Percentiles rank a stretch among this genome's conserved stretches.
These are phyloP conservation scores for Podargus strigoides DNA, from an alignment of 2,797 vertebrate species.

Conservation along the genomic window DNA sequence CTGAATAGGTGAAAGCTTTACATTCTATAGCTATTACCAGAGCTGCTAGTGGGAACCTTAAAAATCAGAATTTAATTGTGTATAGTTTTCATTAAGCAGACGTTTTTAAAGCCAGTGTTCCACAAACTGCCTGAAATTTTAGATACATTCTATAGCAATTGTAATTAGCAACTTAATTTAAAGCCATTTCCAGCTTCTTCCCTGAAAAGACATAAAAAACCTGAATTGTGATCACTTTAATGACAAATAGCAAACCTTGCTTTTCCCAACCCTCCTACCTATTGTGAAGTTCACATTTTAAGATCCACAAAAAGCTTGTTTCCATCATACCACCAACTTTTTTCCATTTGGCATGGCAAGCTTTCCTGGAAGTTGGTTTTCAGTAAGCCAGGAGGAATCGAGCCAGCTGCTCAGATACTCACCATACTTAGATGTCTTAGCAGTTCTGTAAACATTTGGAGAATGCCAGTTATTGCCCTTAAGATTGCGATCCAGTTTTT, in stretches of 20 bases:
- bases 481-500: not conserved
- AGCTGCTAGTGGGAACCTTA: not conserved
- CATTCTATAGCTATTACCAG: not conserved
- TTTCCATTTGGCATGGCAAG: not conserved
- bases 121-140: not conserved
- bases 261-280: no score
- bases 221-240: not conserved
- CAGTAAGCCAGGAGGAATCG: not conserved
- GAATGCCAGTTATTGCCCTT: not conserved
- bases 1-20: not conserved
- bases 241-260: not conserved
- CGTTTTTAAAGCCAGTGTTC: not conserved
- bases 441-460: not conserved
- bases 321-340: not conserved
- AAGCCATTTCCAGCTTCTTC: not conserved
- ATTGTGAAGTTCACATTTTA: not conserved
- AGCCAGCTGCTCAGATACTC: not conserved
- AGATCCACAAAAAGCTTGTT: not conserved
- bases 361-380: constrained; percentile 1
- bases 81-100: not conserved
- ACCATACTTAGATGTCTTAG: not conserved
- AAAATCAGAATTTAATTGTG: not conserved
- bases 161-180: not conserved
- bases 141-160: not conserved
- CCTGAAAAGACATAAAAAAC: not conserved